Evolutionary conservation across 2,113 vertebrate genomes (phyloP).

Genomic region (Salvator merianae): DNA sequence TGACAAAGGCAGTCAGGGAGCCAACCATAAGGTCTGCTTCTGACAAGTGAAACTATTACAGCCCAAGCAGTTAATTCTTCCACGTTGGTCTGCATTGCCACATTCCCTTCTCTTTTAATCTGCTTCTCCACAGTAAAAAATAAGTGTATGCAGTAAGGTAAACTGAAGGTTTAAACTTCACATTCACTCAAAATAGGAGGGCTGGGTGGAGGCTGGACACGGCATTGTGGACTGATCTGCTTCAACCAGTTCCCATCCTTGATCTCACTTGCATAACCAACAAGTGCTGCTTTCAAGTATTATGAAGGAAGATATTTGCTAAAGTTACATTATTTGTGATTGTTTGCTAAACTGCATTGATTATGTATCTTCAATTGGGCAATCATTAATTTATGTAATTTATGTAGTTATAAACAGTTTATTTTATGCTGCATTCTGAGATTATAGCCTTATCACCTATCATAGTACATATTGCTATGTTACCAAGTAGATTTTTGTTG

Average conservation of each 20-base stretch:
- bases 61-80: background rate
- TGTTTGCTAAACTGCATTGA: background rate
- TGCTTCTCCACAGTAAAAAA: background rate
- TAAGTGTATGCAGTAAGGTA: background rate
- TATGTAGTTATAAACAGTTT: background rate
- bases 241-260: background rate
- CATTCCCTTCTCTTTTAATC: background rate
- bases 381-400: slow-evolving; percentile 19
- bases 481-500: slow-evolving; percentile 25
- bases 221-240: background rate
- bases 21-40: background rate
- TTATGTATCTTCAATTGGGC: slow-evolving; percentile 32
- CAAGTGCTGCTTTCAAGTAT: background rate
- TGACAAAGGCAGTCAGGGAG: background rate
- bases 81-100: too few relatives aligned
- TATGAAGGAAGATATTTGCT: background rate
- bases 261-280: too few relatives aligned
- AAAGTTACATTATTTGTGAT: background rate
- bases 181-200: background rate
- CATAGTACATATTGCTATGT: slow-evolving; percentile 5
- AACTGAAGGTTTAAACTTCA: background rate
- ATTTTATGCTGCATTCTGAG: slow-evolving; percentile 29
- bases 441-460: slow-evolving; percentile 30
- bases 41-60: background rate
- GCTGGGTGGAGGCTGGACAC: background rate